Evolutionary conservation across 2,888 invertebrate genomes (phyloP).

Genomic region (Chymomyza fuscimana): DNA sequence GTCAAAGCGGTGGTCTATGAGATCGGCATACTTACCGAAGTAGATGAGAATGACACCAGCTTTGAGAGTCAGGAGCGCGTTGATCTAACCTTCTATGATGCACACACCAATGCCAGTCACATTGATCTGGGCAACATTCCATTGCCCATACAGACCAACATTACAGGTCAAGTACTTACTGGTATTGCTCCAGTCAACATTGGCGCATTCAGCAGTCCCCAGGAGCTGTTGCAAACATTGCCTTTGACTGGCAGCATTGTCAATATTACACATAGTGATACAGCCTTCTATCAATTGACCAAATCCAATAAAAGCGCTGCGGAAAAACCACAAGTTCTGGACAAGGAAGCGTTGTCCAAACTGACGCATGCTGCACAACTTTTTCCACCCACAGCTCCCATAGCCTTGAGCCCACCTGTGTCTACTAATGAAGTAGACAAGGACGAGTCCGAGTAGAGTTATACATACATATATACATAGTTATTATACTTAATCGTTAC

Average conservation of each 20-base stretch:
- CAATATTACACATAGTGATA: constrained; percentile 79
- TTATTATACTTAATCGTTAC: not conserved
- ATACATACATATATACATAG: not conserved
- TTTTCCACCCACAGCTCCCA: constrained; percentile 49
- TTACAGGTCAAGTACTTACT: constrained; percentile 81
- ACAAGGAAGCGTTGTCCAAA: constrained; percentile 56
- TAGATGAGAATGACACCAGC: constrained; percentile 79
- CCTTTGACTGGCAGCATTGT: constrained; percentile 79
- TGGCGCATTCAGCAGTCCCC: constrained; percentile 78
- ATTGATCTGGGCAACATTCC: constrained; percentile 82
- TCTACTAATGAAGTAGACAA: constrained; percentile 47
- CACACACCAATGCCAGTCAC: constrained; percentile 80
- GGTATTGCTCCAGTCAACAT: constrained; percentile 81
- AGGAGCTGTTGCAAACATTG: constrained; percentile 76
- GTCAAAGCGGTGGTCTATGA: constrained; percentile 83
- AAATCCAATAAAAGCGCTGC: constrained; percentile 68
- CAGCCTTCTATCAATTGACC: constrained; percentile 77
- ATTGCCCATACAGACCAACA: constrained; percentile 81
- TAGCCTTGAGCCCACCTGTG: constrained; percentile 28
- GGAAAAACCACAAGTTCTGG: constrained; percentile 70
- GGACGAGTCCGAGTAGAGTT: constrained; percentile 9
- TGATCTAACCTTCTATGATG: constrained; percentile 82
- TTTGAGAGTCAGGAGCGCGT: constrained; percentile 81
- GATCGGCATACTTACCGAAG: constrained; percentile 83
- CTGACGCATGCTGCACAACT: constrained; percentile 68